A percentile compares a stretch with the other conserved stretches of the same genome.
phyloP scores from a whole-genome alignment of 2,797 vertebrate genomes.

The Pangasius krempfi region DNA sequence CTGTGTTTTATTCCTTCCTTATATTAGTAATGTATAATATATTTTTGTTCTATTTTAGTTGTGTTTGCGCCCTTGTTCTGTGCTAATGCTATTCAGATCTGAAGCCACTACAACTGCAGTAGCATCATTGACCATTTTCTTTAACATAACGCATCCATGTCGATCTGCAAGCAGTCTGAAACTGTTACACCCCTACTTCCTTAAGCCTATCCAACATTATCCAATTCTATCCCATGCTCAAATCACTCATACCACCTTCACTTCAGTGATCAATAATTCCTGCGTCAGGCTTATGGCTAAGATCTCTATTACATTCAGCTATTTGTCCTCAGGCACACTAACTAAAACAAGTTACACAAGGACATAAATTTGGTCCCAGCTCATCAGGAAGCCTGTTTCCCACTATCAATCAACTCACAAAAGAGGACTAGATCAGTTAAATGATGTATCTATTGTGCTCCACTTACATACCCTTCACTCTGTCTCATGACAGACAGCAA shows the following conservation, averaged over 20 bases:
- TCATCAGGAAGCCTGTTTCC: conserved; percentile 1
- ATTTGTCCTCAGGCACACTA: not conserved
- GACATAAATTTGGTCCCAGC: not conserved
- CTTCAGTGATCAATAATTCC: conserved; percentile 2
- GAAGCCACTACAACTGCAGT: not conserved
- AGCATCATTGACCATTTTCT: not conserved
- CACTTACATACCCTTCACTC: conserved; percentile 11
- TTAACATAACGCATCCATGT: not conserved
- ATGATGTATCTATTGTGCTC: conserved; percentile 36
- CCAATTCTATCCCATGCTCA: not conserved
- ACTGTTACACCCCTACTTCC: conserved; percentile 36
- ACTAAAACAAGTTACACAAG: not conserved
- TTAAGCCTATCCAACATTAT: not conserved
- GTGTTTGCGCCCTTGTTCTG: not conserved
- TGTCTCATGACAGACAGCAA: conserved; percentile 13
- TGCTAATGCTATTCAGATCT: not conserved
- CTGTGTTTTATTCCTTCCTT: not conserved
- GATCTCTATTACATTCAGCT: not conserved
- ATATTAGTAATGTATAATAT: not conserved
- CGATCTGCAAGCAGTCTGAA: conserved; percentile 6
- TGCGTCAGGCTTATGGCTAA: conserved; percentile 1
- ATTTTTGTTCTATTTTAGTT: not conserved
- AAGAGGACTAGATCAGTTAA: conserved; percentile 20
- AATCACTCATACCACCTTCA: conserved; percentile 3
- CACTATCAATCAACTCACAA: conserved; percentile 12